Percentiles rank a stretch among this genome's conserved stretches.
phyloP scores from a whole-genome alignment of 2,113 vertebrate genomes.

The Crotalus tigris region DNA sequence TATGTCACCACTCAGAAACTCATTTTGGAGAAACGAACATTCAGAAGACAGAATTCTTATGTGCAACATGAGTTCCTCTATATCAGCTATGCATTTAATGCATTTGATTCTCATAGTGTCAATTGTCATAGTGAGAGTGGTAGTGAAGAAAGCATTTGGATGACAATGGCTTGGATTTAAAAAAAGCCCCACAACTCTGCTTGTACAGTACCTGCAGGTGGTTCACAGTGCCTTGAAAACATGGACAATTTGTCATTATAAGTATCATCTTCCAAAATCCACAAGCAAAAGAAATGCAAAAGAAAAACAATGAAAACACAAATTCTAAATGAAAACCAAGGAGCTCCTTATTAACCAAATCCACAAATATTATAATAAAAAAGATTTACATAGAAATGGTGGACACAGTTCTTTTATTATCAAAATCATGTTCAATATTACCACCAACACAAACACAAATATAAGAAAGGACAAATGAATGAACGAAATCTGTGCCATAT shows the following conservation, averaged over 20 bases:
- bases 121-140: slow-evolving; percentile 19
- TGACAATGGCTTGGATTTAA: slow-evolving; percentile 60
- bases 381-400: slow-evolving; percentile 11
- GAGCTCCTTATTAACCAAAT: slow-evolving; percentile 32
- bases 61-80: slow-evolving; percentile 21
- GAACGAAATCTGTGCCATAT: not conserved
- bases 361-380: slow-evolving; percentile 36
- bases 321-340: slow-evolving; percentile 66
- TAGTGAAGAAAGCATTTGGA: slow-evolving; percentile 54
- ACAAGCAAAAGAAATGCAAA: slow-evolving; percentile 73
- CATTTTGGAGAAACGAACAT: slow-evolving; percentile 69
- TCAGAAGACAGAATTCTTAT: slow-evolving; percentile 61
- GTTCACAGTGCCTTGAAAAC: slow-evolving; percentile 86
- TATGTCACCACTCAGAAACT: slow-evolving; percentile 23
- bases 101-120: slow-evolving; percentile 42
- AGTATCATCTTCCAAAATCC: slow-evolving; percentile 84
- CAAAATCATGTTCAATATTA: slow-evolving; percentile 18
- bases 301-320: slow-evolving; percentile 69
- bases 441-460: slow-evolving; percentile 29
- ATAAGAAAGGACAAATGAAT: slow-evolving; percentile 30
- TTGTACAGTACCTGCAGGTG: slow-evolving; percentile 82
- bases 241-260: slow-evolving; percentile 87
- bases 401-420: slow-evolving; percentile 21
- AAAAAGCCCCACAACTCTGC: slow-evolving; percentile 27
- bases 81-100: slow-evolving; percentile 35